A percentile compares a stretch with the other conserved stretches of the same genome.
phyloP scores from a whole-genome alignment of 2,113 vertebrate species.

The Psilopsiagon aymara region DNA sequence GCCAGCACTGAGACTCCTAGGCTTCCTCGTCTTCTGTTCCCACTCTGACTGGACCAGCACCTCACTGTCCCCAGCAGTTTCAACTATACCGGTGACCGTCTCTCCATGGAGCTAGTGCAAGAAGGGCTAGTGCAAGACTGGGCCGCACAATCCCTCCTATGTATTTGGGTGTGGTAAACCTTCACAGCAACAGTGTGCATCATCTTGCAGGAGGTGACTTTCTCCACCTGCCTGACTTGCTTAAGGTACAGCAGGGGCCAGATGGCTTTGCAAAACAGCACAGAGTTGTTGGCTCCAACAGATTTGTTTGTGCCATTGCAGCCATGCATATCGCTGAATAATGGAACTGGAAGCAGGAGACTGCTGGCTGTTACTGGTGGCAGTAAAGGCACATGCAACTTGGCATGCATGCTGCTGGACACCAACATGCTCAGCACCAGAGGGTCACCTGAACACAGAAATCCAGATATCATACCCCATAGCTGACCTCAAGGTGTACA shows the following conservation, averaged over 20 bases:
- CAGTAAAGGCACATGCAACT: background rate
- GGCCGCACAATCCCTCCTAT: background rate
- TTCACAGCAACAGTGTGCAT: background rate
- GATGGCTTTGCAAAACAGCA: background rate
- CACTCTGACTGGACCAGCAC: background rate
- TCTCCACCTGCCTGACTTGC: background rate
- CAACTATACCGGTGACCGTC: background rate
- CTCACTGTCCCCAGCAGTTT: background rate
- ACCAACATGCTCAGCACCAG: background rate
- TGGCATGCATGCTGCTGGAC: background rate
- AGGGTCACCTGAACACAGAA: background rate
- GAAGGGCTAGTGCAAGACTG: no score
- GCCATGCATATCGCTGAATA: background rate
- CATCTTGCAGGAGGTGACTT: background rate
- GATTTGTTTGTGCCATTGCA: background rate
- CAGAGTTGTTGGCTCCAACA: background rate
- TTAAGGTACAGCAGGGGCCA: background rate
- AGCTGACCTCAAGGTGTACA: background rate
- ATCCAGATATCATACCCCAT: rapidly evolving
- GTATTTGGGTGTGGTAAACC: background rate
- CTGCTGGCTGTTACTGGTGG: background rate
- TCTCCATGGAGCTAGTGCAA: background rate
- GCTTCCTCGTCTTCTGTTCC: background rate
- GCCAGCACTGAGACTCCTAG: background rate
- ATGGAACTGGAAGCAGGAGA: background rate